A percentile compares a stretch with the other conserved stretches of the same genome.
Evolutionary conservation across 2,797 vertebrate genomes (phyloP).

Genomic region (Acestrorhynchus altus): DNA sequence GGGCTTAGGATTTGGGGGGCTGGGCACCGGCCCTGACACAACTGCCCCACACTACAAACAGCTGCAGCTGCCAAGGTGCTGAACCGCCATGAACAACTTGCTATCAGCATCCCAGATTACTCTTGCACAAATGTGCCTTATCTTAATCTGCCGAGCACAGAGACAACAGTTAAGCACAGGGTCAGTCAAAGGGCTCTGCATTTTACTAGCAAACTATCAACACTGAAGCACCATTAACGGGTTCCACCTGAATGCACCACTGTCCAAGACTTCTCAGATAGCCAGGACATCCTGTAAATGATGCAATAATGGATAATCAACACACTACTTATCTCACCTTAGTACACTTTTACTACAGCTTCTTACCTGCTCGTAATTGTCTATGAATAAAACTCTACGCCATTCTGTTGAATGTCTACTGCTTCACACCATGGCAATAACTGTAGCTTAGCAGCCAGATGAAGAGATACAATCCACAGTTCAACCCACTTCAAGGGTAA

Average conservation of each 20-base stretch:
- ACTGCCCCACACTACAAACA: constrained; percentile 12
- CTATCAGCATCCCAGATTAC: constrained; percentile 25
- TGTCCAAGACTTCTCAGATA: not conserved
- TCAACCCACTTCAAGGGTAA: not conserved
- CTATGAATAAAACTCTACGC: not conserved
- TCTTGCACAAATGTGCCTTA: constrained; percentile 21
- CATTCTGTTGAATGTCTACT: not conserved
- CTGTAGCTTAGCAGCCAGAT: constrained; percentile 28
- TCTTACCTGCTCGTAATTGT: not conserved
- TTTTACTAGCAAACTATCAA: not conserved
- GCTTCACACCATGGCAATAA: constrained; percentile 21
- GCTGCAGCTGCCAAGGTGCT: constrained; percentile 16
- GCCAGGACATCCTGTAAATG: not conserved
- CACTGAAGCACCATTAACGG: not conserved
- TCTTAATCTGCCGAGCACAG: constrained; percentile 21
- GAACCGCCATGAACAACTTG: not conserved
- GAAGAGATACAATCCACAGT: constrained; percentile 17
- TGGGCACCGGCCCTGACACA: constrained; percentile 22
- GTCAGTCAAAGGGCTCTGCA: not conserved
- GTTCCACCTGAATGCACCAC: not conserved
- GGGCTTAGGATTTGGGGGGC: constrained; percentile 7
- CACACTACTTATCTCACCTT: not conserved
- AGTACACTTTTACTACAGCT: not conserved
- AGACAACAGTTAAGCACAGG: constrained; percentile 9
- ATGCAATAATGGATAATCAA: not conserved